Evolutionary conservation across 2,113 vertebrate genomes (phyloP), one percentile per base, ranked within the genome.

Genomic region (Heterochromis multidens): DNA sequence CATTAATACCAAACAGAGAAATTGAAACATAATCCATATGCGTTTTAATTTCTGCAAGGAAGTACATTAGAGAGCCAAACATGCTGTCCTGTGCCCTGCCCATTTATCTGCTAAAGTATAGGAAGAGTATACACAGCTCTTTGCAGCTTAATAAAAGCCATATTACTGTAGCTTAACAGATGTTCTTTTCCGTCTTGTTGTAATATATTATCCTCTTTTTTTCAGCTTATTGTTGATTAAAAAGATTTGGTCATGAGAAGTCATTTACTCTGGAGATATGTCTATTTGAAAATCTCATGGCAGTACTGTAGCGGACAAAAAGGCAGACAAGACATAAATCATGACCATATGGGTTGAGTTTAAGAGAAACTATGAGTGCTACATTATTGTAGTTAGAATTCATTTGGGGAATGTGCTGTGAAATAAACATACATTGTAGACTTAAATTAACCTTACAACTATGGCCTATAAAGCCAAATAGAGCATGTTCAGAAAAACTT

Each of bases 1-100:
- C 83, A 87, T 87, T 85, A 89, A 94, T 89, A 90, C 72, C n/a
- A 46, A 85, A 79, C 59, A 89, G 91, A 93, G 25, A 40, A 85
- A 76, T 60, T 88, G 92, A 92, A 93, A 92, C 85, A 85, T 82
- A 86, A 92, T 92, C 89, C 88, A 89, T 93, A 92, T 80, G 60
- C 59, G 92, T 90, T 90, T 89, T 89, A 83, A 89, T 91, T 89
- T 90, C 74, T 79, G 62, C 4, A 35, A 80, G 61, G 67, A 87
- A 88, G 84, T 77, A 91, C 90, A 60, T 83, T 77, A 46, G 31
- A 37, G 67, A 54, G 86, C 67, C 40, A 46, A 91, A 77, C 79
- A 76, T 88, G 33, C 65, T 77, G 77, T 40, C 62, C 79, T 37
- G 65, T 85, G 82, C 77, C 92, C 49, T 84, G 77, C 72, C 91